phyloP scores from a whole-genome alignment of 2,797 vertebrate species.

The Synaphobranchus kaupii region DNA sequence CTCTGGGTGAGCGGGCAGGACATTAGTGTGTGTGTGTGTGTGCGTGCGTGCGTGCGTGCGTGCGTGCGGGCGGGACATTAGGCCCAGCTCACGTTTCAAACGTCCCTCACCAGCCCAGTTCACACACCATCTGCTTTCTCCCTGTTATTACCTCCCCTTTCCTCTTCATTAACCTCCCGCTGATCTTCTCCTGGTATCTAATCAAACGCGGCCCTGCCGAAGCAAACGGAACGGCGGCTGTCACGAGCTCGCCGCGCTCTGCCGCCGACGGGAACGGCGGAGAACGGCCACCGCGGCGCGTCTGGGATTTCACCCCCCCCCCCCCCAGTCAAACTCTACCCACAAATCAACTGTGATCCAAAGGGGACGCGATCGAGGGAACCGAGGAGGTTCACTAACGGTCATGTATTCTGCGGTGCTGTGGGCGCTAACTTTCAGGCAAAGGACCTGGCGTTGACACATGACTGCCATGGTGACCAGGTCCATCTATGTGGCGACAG shows the following conservation, averaged over 20 bases:
- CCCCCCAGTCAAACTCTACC: conserved; percentile 24
- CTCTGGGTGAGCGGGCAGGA: too few relatives aligned
- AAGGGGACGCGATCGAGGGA: conserved; percentile 37
- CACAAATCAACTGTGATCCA: conserved; percentile 45
- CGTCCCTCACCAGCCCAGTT: conserved; percentile 12
- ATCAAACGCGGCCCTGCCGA: neutral
- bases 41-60: too few relatives aligned
- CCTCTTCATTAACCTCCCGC: conserved; percentile 1
- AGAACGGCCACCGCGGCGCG: conserved; percentile 29
- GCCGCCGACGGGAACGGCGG: neutral
- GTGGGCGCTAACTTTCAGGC: neutral
- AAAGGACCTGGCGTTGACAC: too few relatives aligned
- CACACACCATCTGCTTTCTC: conserved; percentile 10
- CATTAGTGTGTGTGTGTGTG: too few relatives aligned
- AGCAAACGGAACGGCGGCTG: neutral
- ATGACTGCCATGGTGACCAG: too few relatives aligned
- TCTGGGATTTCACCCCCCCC: conserved; percentile 42
- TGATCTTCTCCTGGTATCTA: neutral
- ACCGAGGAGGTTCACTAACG: conserved; percentile 6
- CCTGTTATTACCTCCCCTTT: neutral
- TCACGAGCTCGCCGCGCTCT: neutral
- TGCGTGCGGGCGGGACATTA: neutral
- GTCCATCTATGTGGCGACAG: too few relatives aligned
- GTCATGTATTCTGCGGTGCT: neutral
- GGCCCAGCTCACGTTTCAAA: conserved; percentile 25